Conservation (phyloP, 1,140 invertebrate genomes). For the Achatina immaculata region DNA sequence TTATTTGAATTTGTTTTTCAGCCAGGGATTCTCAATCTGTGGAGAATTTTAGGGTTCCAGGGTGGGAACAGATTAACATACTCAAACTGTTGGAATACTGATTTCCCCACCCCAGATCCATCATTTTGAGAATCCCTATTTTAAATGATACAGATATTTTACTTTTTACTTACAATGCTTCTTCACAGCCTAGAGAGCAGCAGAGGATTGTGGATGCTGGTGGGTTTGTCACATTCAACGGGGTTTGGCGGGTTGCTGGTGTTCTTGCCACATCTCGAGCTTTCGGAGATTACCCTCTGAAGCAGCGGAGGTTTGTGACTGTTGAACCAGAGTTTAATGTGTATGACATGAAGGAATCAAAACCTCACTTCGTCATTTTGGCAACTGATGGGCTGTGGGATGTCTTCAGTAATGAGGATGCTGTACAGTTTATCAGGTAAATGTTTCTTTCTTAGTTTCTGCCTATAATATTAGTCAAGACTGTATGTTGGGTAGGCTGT, state of each 20-base stretch:
- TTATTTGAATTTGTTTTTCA: too few relatives aligned
- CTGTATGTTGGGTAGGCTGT: too few relatives aligned
- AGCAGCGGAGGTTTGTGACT: constrained; percentile 92
- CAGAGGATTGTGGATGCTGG: constrained; percentile 66
- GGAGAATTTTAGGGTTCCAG: too few relatives aligned
- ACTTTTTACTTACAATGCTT: too few relatives aligned
- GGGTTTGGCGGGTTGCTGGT: constrained; percentile 96
- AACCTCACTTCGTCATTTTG: constrained; percentile 89
- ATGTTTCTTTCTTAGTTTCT: not conserved
- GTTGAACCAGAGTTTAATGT: constrained; percentile 95
- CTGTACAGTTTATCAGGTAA: constrained; percentile 78
- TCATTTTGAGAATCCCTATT: too few relatives aligned
- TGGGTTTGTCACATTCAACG: constrained; percentile 90
- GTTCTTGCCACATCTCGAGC: constrained; percentile 95
- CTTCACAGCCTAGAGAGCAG: constrained; percentile 75
- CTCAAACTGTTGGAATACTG: too few relatives aligned
- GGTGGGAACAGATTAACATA: too few relatives aligned
- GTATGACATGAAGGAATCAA: constrained; percentile 82
- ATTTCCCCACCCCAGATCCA: too few relatives aligned
- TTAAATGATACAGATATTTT: too few relatives aligned
- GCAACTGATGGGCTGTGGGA: constrained; percentile 98
- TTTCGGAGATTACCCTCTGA: constrained; percentile 93
- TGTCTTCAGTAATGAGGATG: constrained; percentile 94
- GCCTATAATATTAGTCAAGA: too few relatives aligned
- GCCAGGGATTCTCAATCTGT: too few relatives aligned